Evolutionary conservation across 30 jellyfish, hydroid and myxozoan species (phyloP).

Genomic region (Hydractinia symbiolongicarpus): DNA sequence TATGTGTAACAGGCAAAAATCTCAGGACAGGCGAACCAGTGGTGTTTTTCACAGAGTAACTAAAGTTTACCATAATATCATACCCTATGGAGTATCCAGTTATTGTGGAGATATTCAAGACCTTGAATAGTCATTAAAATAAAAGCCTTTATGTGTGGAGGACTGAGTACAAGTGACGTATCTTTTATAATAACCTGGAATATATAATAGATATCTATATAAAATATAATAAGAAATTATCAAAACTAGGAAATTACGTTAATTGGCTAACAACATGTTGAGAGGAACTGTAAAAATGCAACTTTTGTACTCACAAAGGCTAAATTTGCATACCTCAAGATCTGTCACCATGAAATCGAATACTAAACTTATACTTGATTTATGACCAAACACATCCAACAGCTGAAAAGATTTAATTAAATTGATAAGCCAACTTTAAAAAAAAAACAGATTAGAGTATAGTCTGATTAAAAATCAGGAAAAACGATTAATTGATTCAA

Average conservation of each 20-base stretch:
- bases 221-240: not conserved
- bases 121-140: constrained; percentile 95
- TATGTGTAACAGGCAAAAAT: no score
- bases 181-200: constrained; percentile 78
- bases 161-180: constrained; percentile 71
- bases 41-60: no score
- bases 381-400: constrained; percentile 97
- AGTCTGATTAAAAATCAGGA: not conserved
- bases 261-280: not conserved
- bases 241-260: not conserved
- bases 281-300: not conserved
- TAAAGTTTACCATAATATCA: not conserved
- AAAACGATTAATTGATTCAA: not conserved
- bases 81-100: constrained; percentile 97
- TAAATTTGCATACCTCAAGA: constrained; percentile 57
- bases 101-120: constrained; percentile 78
- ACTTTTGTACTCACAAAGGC: not conserved
- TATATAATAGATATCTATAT: not conserved
- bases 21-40: no score
- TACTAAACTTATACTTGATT: constrained; percentile 93
- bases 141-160: constrained; percentile 87
- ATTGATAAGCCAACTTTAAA: not conserved
- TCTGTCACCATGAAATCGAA: constrained; percentile 97
- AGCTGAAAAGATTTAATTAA: constrained; percentile 39
- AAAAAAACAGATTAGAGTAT: not conserved